A percentile compares a stretch with the other conserved stretches of the same genome.
phyloP scores from a whole-genome alignment of 2,797 vertebrate species.

The Vipera latastei region DNA sequence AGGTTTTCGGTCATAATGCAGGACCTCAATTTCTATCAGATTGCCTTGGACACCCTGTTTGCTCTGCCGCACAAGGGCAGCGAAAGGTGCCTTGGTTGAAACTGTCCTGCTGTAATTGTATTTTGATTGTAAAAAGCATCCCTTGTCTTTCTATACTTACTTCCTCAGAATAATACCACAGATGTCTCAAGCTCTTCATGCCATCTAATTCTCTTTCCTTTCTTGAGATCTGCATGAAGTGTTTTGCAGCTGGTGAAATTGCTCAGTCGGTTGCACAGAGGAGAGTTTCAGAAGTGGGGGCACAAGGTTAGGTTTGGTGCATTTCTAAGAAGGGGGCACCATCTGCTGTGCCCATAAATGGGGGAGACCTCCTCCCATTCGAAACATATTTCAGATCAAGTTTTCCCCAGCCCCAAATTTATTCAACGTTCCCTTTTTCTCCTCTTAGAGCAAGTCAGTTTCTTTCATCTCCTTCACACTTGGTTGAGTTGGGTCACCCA shows the following conservation, averaged over 20 bases:
- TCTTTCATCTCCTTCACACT: neutral
- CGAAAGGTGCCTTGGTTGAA: no score
- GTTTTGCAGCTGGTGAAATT: neutral
- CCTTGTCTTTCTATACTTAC: no score
- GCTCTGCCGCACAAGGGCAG: no score
- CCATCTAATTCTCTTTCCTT: neutral
- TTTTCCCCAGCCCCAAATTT: neutral
- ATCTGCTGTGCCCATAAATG: neutral
- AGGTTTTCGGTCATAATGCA: neutral
- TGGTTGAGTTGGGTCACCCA: neutral
- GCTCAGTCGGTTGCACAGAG: neutral
- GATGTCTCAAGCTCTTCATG: neutral
- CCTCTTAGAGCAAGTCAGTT: fast-evolving
- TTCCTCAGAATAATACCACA: neutral
- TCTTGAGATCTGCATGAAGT: neutral
- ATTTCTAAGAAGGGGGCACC: neutral
- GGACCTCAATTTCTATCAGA: no score
- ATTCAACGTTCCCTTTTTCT: neutral
- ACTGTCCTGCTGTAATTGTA: no score
- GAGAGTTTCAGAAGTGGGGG: neutral
- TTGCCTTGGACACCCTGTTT: neutral
- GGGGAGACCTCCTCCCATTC: neutral
- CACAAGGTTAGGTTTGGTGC: no score
- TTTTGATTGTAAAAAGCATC: no score
- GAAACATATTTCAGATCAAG: neutral